Evolutionary conservation across 1,140 invertebrate species (phyloP).

Genomic region (Gryllus bimaculatus): DNA sequence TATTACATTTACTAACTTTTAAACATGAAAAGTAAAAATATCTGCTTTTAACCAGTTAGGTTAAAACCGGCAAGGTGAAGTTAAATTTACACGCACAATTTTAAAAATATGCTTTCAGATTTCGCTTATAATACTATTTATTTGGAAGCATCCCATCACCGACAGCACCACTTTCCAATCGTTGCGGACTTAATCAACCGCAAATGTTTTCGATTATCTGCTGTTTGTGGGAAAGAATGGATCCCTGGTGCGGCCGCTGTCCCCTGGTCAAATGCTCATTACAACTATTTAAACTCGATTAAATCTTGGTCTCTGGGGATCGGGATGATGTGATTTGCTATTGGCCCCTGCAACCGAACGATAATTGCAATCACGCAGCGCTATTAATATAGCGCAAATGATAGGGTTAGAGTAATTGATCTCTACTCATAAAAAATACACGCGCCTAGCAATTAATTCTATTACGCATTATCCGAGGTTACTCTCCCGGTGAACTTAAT

Average conservation of each 20-base stretch:
- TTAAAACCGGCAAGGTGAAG: too few relatives aligned
- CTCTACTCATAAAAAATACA: not conserved
- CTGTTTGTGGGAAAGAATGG: not conserved
- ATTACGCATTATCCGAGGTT: not conserved
- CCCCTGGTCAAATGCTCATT: not conserved
- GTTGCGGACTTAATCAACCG: not conserved
- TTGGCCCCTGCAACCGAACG: not conserved
- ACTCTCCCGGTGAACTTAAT: not conserved
- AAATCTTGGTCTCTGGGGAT: not conserved
- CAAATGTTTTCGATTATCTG: not conserved
- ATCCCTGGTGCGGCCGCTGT: not conserved
- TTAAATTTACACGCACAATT: too few relatives aligned
- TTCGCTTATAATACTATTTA: too few relatives aligned
- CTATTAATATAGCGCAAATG: constrained; percentile 5
- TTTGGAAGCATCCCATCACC: too few relatives aligned
- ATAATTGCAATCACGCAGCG: not conserved
- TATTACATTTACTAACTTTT: too few relatives aligned
- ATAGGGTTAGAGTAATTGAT: constrained; percentile 5
- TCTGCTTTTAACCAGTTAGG: too few relatives aligned
- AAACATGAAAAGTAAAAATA: too few relatives aligned
- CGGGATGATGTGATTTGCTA: not conserved
- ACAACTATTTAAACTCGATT: constrained; percentile 2
- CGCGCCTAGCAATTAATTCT: not conserved
- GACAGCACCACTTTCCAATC: too few relatives aligned
- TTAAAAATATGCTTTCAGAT: too few relatives aligned